A percentile compares a stretch with the other conserved stretches of the same genome.
Conservation (phyloP, 2,888 invertebrate genomes). For the Lochmaea crataegi region DNA sequence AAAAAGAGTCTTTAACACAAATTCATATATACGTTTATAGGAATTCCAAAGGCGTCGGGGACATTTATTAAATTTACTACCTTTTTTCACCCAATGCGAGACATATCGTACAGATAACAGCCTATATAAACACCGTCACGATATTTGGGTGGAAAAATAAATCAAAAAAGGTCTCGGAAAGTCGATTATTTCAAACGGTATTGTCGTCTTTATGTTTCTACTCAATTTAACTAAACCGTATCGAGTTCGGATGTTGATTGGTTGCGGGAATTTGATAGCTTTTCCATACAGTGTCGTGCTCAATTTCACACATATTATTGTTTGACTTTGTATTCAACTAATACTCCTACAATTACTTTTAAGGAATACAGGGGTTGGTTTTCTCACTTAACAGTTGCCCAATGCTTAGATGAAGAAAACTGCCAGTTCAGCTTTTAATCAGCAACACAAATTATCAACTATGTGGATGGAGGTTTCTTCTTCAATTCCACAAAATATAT, state of each 20-base stretch:
- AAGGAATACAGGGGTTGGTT: neutral
- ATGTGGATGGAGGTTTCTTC: no score
- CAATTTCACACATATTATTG: neutral
- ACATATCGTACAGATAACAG: conserved; percentile 29
- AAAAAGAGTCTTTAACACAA: conserved; percentile 12
- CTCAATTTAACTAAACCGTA: conserved; percentile 55
- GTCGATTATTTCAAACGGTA: conserved; percentile 38
- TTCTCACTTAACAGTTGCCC: no score
- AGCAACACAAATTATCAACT: no score
- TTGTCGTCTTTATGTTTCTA: conserved; percentile 51
- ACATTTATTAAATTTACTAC: conserved; percentile 35
- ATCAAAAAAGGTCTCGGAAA: conserved; percentile 37
- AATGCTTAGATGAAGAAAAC: no score
- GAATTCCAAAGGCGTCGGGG: conserved; percentile 24
- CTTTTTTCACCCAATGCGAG: conserved; percentile 30
- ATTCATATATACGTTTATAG: conserved; percentile 12
- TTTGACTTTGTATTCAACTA: neutral
- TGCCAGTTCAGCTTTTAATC: no score
- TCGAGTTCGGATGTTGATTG: conserved; percentile 52
- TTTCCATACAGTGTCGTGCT: conserved; percentile 14
- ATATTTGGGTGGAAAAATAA: conserved; percentile 37
- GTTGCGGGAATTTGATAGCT: conserved; percentile 42
- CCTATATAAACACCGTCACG: conserved; percentile 33
- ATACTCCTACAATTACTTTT: neutral
- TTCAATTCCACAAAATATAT: no score